A percentile compares a stretch with the other conserved stretches of the same genome.
Evolutionary conservation across 2,888 invertebrate species (phyloP).

Genomic region (Epistrophella euchroma): DNA sequence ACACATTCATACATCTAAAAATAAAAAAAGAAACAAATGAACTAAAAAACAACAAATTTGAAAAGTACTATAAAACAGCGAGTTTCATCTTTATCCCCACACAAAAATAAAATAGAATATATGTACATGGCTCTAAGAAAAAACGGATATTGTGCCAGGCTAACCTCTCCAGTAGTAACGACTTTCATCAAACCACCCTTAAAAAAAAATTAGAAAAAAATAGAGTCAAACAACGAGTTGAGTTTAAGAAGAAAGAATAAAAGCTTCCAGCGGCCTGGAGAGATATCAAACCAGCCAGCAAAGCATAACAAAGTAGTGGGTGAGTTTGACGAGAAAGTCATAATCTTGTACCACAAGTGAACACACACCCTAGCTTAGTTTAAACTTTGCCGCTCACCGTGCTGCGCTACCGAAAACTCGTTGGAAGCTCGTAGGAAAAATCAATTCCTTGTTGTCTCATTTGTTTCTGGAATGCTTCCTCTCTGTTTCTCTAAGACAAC

Average conservation of each 20-base stretch:
- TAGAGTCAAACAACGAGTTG: conserved; percentile 37
- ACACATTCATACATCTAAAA: conserved; percentile 57
- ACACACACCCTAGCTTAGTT: conserved; percentile 8
- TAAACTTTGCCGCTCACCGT: background rate
- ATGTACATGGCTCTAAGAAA: conserved; percentile 37
- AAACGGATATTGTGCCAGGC: conserved; percentile 31
- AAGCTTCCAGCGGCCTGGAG: conserved; percentile 59
- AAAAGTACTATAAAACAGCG: conserved; percentile 35
- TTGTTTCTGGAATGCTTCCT: conserved; percentile 60
- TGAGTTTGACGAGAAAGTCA: conserved; percentile 47
- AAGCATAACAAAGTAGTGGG: conserved; percentile 28
- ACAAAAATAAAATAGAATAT: conserved; percentile 3
- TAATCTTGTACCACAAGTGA: conserved; percentile 48
- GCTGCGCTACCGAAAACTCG: background rate
- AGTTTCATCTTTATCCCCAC: conserved; percentile 22
- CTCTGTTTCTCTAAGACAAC: conserved; percentile 57
- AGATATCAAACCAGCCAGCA: conserved; percentile 39
- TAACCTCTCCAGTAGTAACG: background rate
- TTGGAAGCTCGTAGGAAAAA: conserved; percentile 66
- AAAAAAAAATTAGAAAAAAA: conserved; percentile 18
- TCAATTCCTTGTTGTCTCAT: conserved; percentile 74
- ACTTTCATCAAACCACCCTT: conserved; percentile 39
- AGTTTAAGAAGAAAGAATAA: conserved; percentile 52
- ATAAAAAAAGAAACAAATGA: conserved; percentile 11
- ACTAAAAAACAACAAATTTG: conserved; percentile 41